A percentile compares a stretch with the other conserved stretches of the same genome.
These are phyloP conservation scores for Spermophilus dauricus DNA, from an alignment of 2,113 vertebrate species.

Conservation along the genomic window DNA sequence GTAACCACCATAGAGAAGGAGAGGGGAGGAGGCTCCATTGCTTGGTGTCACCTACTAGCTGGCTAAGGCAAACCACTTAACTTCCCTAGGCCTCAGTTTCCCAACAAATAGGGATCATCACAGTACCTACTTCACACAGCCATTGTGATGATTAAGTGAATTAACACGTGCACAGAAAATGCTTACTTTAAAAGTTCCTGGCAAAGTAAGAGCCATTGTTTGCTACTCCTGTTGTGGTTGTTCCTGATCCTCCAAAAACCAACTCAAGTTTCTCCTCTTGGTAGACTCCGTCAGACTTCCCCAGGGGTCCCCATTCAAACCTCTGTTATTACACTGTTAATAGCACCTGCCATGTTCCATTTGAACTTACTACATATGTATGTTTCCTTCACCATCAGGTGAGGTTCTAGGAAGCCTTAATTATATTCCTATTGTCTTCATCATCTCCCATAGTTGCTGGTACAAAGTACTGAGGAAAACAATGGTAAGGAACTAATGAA, in stretches of 20 bases:
- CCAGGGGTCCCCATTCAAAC: background rate
- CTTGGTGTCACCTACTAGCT: background rate
- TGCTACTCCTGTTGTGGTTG: background rate
- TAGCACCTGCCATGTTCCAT: background rate
- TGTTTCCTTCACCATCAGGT: background rate
- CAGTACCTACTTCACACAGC: background rate
- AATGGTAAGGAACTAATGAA: background rate
- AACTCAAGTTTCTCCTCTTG: background rate
- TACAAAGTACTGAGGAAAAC: background rate
- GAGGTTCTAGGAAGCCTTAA: slow-evolving; percentile 12
- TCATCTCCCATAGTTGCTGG: background rate
- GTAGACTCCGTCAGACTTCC: background rate
- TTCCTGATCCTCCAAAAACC: background rate
- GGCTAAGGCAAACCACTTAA: background rate
- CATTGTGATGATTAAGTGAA: background rate
- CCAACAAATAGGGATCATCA: background rate
- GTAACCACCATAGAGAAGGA: too few relatives aligned
- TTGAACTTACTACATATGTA: background rate
- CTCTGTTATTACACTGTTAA: background rate
- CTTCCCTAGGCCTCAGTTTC: slow-evolving; percentile 21
- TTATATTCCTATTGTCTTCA: background rate
- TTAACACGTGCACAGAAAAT: background rate
- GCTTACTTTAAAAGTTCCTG: background rate
- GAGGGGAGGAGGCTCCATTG: background rate
- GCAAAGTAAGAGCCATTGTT: background rate